A percentile compares a stretch with the other conserved stretches of the same genome.
Evolutionary conservation across 1,140 invertebrate genomes (phyloP).

Genomic region (Gerris buenoi): DNA sequence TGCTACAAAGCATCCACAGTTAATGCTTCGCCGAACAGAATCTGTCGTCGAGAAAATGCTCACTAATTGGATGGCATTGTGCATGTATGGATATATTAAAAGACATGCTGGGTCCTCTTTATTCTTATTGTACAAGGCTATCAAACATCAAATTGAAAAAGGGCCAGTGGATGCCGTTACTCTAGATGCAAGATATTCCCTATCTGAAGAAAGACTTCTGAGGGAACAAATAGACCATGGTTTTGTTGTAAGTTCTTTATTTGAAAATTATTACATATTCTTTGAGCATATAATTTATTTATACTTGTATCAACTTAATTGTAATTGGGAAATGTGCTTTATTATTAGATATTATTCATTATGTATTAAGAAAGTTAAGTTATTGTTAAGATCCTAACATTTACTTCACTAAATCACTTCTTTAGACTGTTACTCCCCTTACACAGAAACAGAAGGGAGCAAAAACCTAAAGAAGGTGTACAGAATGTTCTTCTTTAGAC

Average conservation of each 20-base stretch:
- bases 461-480: too few relatives aligned
- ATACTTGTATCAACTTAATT: too few relatives aligned
- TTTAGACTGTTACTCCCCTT: too few relatives aligned
- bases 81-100: slow-evolving; percentile 91
- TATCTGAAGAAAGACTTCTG: slow-evolving; percentile 87
- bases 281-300: too few relatives aligned
- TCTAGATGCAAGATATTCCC: slow-evolving; percentile 89
- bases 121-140: slow-evolving; percentile 91
- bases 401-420: too few relatives aligned
- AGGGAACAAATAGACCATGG: slow-evolving; percentile 87
- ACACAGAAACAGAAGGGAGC: too few relatives aligned
- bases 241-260: slow-evolving; percentile 53
- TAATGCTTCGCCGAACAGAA: slow-evolving; percentile 86
- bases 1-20: slow-evolving; percentile 74
- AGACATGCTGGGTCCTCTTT: slow-evolving; percentile 87
- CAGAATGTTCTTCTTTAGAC: too few relatives aligned
- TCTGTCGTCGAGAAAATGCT: slow-evolving; percentile 99
- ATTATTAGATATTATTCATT: too few relatives aligned
- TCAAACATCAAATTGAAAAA: slow-evolving; percentile 97
- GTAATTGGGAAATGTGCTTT: too few relatives aligned
- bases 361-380: too few relatives aligned
- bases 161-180: slow-evolving; percentile 92
- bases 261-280: too few relatives aligned
- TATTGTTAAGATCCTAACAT: too few relatives aligned
- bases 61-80: slow-evolving; percentile 96